phyloP scores from a whole-genome alignment of 2,888 invertebrate genomes.

The Pyrrhia umbra region DNA sequence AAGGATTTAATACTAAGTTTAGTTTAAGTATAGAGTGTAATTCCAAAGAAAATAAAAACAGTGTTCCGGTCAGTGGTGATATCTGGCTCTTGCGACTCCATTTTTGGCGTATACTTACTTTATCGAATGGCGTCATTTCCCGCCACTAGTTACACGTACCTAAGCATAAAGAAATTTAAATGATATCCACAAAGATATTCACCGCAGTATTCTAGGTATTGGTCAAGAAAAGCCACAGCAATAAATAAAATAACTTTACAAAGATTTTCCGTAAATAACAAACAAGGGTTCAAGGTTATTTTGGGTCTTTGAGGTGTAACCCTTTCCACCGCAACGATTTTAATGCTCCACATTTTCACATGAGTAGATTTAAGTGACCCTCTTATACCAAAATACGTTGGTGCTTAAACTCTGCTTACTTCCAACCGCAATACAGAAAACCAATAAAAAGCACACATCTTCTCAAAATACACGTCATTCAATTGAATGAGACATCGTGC shows the following conservation, averaged over 20 bases:
- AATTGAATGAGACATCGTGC: conserved; percentile 40
- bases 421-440: conserved; percentile 10
- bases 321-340: conserved; percentile 25
- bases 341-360: conserved; percentile 16
- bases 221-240: neutral
- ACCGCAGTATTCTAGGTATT: neutral
- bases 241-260: neutral
- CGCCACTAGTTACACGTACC: too few relatives aligned
- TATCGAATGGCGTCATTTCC: too few relatives aligned
- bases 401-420: neutral
- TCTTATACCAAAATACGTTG: neutral
- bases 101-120: too few relatives aligned
- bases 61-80: too few relatives aligned
- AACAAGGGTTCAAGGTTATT: conserved; percentile 10
- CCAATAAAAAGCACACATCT: conserved; percentile 43
- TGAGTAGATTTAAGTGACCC: conserved; percentile 6
- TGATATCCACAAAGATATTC: neutral
- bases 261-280: conserved; percentile 25
- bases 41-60: too few relatives aligned
- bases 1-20: too few relatives aligned
- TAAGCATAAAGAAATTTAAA: neutral
- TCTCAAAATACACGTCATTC: conserved; percentile 45
- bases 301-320: conserved; percentile 33
- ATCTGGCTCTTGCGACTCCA: too few relatives aligned
- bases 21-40: too few relatives aligned